Conservation (phyloP, 2,888 invertebrate genomes). For the Lithophane socia region DNA sequence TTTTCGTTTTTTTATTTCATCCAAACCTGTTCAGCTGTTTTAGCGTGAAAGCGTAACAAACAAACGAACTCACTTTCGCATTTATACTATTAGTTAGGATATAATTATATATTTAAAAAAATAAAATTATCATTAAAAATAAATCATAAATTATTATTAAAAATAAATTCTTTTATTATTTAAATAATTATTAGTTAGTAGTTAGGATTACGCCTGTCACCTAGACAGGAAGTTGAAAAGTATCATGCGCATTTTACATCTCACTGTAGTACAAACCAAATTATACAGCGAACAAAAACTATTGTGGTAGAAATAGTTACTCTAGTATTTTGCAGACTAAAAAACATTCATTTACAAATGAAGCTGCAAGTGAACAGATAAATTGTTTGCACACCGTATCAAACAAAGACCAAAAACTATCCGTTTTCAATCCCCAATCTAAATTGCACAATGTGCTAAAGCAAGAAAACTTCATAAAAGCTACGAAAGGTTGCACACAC, state of each 20-base stretch:
- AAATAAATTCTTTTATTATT: too few species aligned
- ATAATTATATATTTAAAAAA: too few species aligned
- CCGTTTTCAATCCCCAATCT: slow-evolving; percentile 31
- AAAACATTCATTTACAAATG: slow-evolving; percentile 15
- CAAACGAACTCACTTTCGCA: too few species aligned
- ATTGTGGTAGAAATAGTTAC: background rate
- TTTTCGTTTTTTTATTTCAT: too few species aligned
- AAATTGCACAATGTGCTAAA: slow-evolving; percentile 40
- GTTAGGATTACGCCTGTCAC: background rate
- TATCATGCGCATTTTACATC: background rate
- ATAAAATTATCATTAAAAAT: too few species aligned
- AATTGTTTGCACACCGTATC: slow-evolving; percentile 8
- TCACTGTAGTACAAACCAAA: background rate
- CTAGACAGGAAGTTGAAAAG: background rate
- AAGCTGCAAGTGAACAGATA: background rate
- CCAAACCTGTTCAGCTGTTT: too few species aligned
- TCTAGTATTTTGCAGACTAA: background rate
- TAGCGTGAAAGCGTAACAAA: too few species aligned
- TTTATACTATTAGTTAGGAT: too few species aligned
- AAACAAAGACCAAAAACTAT: background rate
- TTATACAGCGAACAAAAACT: background rate
- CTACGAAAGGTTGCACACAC: slow-evolving; percentile 61
- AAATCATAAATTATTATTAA: too few species aligned
- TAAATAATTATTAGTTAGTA: too few species aligned
- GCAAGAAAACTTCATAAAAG: slow-evolving; percentile 56